A percentile compares a stretch with the other conserved stretches of the same genome.
phyloP scores from a whole-genome alignment of 2,797 vertebrate genomes.

The Cossypha dichroa region DNA sequence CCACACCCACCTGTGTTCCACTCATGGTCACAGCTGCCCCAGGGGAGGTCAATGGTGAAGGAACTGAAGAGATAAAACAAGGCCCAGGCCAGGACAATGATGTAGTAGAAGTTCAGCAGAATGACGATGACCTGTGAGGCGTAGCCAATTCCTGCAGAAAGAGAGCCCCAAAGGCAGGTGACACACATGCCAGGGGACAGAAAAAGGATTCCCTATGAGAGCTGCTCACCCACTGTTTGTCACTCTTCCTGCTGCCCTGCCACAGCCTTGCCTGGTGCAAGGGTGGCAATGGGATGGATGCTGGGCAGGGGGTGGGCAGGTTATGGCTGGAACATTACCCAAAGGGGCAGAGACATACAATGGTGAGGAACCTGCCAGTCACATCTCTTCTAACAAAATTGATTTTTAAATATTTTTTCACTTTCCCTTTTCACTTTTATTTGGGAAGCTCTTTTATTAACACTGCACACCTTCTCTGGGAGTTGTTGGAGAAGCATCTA shows the following conservation, averaged over 20 bases:
- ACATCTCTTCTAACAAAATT: not conserved
- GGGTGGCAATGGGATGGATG: not conserved
- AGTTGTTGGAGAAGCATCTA: not conserved
- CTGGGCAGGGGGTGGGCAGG: not conserved
- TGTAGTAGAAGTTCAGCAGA: slow-evolving; percentile 92
- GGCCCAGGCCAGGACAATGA: slow-evolving; percentile 93
- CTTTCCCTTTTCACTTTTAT: not conserved
- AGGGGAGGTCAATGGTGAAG: slow-evolving; percentile 90
- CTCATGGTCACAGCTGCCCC: slow-evolving; percentile 91
- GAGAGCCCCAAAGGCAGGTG: not conserved
- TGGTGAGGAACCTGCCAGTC: not conserved
- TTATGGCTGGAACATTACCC: not conserved
- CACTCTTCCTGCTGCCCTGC: not conserved
- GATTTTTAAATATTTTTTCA: not conserved
- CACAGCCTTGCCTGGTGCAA: not conserved
- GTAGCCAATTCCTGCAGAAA: slow-evolving; percentile 89
- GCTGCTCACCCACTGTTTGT: too few species aligned
- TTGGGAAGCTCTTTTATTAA: not conserved
- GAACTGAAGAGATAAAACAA: slow-evolving; percentile 92
- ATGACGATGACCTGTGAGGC: slow-evolving; percentile 91
- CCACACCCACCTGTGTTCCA: slow-evolving; percentile 91
- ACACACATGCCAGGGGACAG: fast-evolving
- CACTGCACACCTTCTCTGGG: not conserved
- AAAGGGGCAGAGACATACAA: not conserved
- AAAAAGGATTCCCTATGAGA: not conserved